These are phyloP conservation scores for Polypedilum pembai DNA, from an alignment of 1,140 invertebrate genomes.

Conservation along the genomic window DNA sequence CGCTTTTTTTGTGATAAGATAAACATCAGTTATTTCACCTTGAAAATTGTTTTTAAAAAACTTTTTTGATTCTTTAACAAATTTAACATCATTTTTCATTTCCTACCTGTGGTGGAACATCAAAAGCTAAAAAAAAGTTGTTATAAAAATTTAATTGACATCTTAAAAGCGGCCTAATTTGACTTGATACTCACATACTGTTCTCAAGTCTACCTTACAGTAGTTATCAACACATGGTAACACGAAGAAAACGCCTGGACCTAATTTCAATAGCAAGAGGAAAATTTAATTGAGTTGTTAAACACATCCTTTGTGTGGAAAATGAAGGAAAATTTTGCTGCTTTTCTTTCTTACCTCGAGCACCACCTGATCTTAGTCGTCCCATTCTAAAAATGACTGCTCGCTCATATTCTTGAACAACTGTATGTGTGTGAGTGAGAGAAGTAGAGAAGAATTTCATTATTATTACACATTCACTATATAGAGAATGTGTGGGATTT, in stretches of 20 bases:
- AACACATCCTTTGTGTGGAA: neutral
- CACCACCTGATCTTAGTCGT: conserved; percentile 69
- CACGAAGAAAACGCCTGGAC: conserved; percentile 82
- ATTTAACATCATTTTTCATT: too few species aligned
- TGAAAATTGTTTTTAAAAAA: too few species aligned
- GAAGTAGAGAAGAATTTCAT: too few species aligned
- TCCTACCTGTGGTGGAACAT: conserved; percentile 45
- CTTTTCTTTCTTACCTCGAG: conserved; percentile 59
- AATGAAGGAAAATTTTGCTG: too few species aligned
- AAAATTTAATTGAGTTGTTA: conserved; percentile 14
- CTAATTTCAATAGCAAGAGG: too few species aligned
- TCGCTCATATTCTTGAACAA: conserved; percentile 68
- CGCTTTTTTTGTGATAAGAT: too few species aligned
- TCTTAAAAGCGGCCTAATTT: neutral
- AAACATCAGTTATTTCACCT: too few species aligned
- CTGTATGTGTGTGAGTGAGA: conserved; percentile 28
- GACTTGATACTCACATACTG: conserved; percentile 38
- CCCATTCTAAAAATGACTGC: conserved; percentile 86
- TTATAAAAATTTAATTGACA: conserved; percentile 10
- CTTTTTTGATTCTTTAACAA: too few species aligned
- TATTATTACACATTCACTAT: too few species aligned
- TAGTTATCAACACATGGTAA: conserved; percentile 87
- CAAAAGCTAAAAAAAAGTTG: conserved; percentile 43
- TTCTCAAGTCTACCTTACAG: conserved; percentile 77
- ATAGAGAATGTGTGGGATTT: too few species aligned